These are phyloP conservation scores for Arnoldichthys spilopterus DNA, from an alignment of 2,797 vertebrate genomes.

Conservation along the genomic window DNA sequence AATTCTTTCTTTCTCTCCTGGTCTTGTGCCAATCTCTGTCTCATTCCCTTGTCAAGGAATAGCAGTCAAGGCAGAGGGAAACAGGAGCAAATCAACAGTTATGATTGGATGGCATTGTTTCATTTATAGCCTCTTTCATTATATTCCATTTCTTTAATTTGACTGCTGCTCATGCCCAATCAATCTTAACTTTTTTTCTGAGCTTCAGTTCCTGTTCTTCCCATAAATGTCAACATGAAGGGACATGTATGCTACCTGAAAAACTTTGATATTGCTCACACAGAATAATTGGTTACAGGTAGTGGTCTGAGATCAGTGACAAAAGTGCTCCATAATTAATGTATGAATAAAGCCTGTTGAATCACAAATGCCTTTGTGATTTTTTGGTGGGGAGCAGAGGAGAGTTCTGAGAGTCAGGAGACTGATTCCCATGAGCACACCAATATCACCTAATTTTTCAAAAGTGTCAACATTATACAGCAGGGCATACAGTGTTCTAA, in stretches of 20 bases:
- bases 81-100: conserved; percentile 13
- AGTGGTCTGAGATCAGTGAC: neutral
- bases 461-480: neutral
- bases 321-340: conserved; percentile 5
- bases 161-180: conserved; percentile 7
- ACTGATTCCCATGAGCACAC: conserved; percentile 11
- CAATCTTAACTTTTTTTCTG: conserved; percentile 1
- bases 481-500: conserved; percentile 19
- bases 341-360: conserved; percentile 10
- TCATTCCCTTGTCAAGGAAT: neutral
- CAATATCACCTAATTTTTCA: conserved; percentile 11
- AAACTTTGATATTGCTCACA: conserved; percentile 20
- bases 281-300: conserved; percentile 14
- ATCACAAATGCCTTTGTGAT: neutral
- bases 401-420: neutral
- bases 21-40: neutral
- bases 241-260: conserved; percentile 17
- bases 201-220: neutral
- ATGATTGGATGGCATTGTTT: neutral
- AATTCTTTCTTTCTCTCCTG: too few relatives aligned
- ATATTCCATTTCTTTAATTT: conserved; percentile 25
- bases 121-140: conserved; percentile 18
- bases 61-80: conserved; percentile 28
- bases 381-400: neutral
- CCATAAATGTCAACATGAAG: neutral